phyloP scores from a whole-genome alignment of 1,140 invertebrate genomes.

The Caenorhabditis elegans region WBcel235 BX284605.5:11516501-11517000 shows the following conservation, averaged over 20 bases:
- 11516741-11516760: neutral
- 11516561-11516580: no score
- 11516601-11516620: neutral
- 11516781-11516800: neutral
- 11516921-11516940: conserved; percentile 9
- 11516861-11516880: conserved; percentile 4
- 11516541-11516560: no score
- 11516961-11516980: conserved; percentile 7
- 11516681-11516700: no score
- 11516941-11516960: neutral
- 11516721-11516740: neutral
- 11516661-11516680: no score
- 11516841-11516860: neutral
- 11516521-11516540: no score
- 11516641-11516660: no score
- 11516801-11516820: neutral
- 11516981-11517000: neutral
- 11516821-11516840: neutral
- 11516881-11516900: conserved; percentile 5
- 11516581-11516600: no score
- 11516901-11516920: neutral
- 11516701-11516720: no score
- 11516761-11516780: neutral
- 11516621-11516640: neutral
- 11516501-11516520: no score